A percentile compares a stretch with the other conserved stretches of the same genome.
Evolutionary conservation across 2,797 vertebrate species (phyloP).

Genomic region (Bucorvus abyssinicus): DNA sequence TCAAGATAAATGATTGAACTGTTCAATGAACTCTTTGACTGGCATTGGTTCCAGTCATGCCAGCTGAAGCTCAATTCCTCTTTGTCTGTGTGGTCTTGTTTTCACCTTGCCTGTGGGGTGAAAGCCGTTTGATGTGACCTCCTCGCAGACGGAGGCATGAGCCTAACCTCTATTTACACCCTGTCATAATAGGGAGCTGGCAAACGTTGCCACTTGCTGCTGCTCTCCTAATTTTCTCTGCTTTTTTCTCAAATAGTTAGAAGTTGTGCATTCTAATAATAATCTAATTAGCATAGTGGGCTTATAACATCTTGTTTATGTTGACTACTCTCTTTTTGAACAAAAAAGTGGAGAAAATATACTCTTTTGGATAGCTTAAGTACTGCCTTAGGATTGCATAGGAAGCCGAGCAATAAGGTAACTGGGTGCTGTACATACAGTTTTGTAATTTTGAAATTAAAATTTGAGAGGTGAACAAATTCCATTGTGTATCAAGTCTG

Average conservation of each 20-base stretch:
- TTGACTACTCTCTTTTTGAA: slow-evolving; percentile 15
- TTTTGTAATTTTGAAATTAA: not conserved
- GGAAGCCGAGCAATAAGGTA: not conserved
- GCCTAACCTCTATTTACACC: slow-evolving; percentile 60
- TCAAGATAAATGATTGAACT: slow-evolving; percentile 72
- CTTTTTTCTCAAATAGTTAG: slow-evolving; percentile 34
- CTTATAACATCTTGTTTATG: slow-evolving; percentile 53
- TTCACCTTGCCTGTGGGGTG: slow-evolving; percentile 69
- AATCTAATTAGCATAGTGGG: slow-evolving; percentile 37
- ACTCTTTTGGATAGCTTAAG: not conserved
- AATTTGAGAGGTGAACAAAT: not conserved
- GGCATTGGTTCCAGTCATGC: slow-evolving; percentile 73
- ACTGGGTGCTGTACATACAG: not conserved
- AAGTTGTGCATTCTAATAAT: slow-evolving; percentile 31
- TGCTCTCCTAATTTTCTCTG: slow-evolving; percentile 18
- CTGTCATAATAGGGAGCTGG: slow-evolving; percentile 64
- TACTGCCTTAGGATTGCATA: not conserved
- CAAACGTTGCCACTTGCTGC: not conserved
- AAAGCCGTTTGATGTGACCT: slow-evolving; percentile 66
- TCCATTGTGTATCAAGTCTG: not conserved
- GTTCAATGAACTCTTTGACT: slow-evolving; percentile 72
- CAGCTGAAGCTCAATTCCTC: slow-evolving; percentile 68
- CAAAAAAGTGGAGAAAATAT: slow-evolving; percentile 18
- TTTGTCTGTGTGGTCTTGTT: slow-evolving; percentile 71
- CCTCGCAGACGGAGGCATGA: slow-evolving; percentile 46